Evolutionary conservation across 2,113 vertebrate genomes (phyloP).

Genomic region (Macaca nemestrina): DNA sequence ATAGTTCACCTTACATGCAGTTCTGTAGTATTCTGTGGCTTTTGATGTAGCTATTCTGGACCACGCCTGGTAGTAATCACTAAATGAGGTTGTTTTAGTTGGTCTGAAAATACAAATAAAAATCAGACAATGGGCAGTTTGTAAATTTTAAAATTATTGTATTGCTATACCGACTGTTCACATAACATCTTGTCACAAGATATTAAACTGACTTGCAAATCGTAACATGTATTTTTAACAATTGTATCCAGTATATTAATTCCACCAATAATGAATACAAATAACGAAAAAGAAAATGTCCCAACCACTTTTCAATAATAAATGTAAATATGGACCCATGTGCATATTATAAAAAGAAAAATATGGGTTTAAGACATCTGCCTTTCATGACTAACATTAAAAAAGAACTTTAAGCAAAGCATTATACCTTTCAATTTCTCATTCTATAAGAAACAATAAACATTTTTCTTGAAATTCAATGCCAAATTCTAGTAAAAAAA

Average conservation of each 20-base stretch:
- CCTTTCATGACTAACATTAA: background rate
- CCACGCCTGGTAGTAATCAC: constrained; percentile 75
- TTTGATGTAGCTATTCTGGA: constrained; percentile 73
- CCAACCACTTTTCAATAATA: background rate
- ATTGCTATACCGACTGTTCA: background rate
- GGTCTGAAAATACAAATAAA: constrained; percentile 74
- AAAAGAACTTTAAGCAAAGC: constrained; percentile 12
- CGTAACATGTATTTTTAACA: background rate
- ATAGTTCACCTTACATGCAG: constrained; percentile 65
- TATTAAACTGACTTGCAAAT: background rate
- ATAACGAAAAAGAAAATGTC: background rate
- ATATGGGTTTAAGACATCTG: background rate
- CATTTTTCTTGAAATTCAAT: constrained; percentile 1
- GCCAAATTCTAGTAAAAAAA: background rate
- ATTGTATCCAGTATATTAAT: background rate
- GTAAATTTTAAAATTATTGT: background rate
- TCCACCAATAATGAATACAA: background rate
- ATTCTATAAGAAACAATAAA: constrained; percentile 20
- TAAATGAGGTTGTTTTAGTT: constrained; percentile 73
- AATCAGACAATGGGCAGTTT: constrained; percentile 13
- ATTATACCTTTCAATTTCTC: background rate
- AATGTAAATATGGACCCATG: background rate
- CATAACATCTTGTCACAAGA: background rate
- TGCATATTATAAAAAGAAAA: background rate
- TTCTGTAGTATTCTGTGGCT: constrained; percentile 44